Evolutionary conservation across 2,797 vertebrate species (phyloP), one percentile per base, ranked within the genome.

Genomic region (Crossoptilon crossoptilon): DNA sequence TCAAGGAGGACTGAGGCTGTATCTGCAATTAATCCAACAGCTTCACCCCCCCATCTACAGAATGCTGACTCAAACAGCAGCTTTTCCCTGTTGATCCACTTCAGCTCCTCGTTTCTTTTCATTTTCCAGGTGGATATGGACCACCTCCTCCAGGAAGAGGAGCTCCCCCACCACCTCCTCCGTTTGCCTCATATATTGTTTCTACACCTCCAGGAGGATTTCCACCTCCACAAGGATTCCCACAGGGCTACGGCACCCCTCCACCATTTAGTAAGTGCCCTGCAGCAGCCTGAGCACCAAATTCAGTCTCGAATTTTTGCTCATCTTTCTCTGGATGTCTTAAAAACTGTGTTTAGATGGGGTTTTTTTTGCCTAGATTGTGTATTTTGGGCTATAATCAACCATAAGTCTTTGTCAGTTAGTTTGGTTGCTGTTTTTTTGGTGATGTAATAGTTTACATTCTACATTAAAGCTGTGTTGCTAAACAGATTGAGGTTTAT

Each of bases 181-280:
- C 99, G 4, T 99, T 99, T 97, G 99, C 98, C 91, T 98, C 99
- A 88, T 99, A 99, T 97, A 98, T 99, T 48, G 99, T 99, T 87
- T 99, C 99, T 12, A 98, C 99, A 66, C 99, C 99, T 78, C 98
- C 99, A 1, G 99, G 98, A 91, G 97, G 99, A 90, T 99, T 99
- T 26, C 98, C 99, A 2, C 98, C 99, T 96, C 99, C 99, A 87
- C 99, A 99, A 98, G 99, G 98, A 97, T 99, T 99, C 96, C 98
- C 99, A 90, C 99, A 99, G 96, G 99, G 98, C 97, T 99, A 99
- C 71, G 99, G 98, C 87, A 98, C 99, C 92, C 98, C 99, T 94
- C 99, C 99, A 84, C 99, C 99, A 51, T 99, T 99, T 96, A 99
- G 99, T 99, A 98, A 98, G 99, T 98, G 77, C 72, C 74, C 46